phyloP scores from a whole-genome alignment of 2,888 invertebrate species.

The Phasia obesa region DNA sequence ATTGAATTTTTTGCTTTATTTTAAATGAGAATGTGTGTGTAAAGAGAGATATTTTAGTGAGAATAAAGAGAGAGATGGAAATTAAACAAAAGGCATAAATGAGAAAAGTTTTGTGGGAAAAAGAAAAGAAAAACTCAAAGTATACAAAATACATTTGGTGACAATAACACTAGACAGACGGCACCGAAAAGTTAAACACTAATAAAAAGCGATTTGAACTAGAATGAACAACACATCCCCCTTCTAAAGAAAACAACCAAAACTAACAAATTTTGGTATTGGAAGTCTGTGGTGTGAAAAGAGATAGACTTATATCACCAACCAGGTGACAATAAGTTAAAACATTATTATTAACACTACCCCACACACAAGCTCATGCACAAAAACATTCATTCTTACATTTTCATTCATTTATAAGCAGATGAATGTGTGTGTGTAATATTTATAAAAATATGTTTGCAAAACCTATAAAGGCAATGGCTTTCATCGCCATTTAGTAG shows the following conservation, averaged over 20 bases:
- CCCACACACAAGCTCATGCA: slow-evolving; percentile 20
- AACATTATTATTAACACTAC: slow-evolving; percentile 66
- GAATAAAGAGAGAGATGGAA: slow-evolving; percentile 38
- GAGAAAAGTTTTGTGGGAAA: slow-evolving; percentile 31
- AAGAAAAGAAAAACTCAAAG: slow-evolving; percentile 48
- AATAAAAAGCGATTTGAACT: slow-evolving; percentile 71
- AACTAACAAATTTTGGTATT: slow-evolving; percentile 30
- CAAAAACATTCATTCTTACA: slow-evolving; percentile 2
- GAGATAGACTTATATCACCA: slow-evolving; percentile 71
- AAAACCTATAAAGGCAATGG: slow-evolving; percentile 17
- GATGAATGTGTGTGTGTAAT: background rate
- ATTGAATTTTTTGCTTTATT: background rate
- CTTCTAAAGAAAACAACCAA: slow-evolving; percentile 8
- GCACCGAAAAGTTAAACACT: slow-evolving; percentile 60
- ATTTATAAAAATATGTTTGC: background rate
- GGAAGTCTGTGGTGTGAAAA: slow-evolving; percentile 65
- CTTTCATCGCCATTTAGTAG: slow-evolving; percentile 14
- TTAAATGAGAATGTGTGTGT: background rate
- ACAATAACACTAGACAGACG: slow-evolving; percentile 69
- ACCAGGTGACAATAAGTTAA: slow-evolving; percentile 70
- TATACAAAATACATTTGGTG: slow-evolving; percentile 62
- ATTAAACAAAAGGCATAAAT: slow-evolving; percentile 18
- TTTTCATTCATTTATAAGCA: slow-evolving; percentile 4
- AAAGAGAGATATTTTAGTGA: slow-evolving; percentile 24
- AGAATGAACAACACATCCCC: slow-evolving; percentile 56